Conservation (phyloP, 2,797 vertebrate genomes). For the Acestrorhynchus altus region DNA sequence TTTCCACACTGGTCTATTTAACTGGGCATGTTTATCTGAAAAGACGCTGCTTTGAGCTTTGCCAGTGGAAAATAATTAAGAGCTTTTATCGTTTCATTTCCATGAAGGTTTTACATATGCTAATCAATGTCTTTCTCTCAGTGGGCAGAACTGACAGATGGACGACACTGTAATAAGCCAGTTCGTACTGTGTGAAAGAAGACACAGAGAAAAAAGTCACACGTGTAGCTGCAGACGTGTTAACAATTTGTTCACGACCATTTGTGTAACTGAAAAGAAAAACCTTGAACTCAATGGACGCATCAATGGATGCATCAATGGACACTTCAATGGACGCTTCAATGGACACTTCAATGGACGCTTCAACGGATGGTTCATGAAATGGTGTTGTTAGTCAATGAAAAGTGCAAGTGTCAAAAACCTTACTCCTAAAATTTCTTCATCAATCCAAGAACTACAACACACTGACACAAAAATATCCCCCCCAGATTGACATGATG, state of each 20-base stretch:
- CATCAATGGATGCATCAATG: too few species aligned
- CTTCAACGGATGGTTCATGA: too few species aligned
- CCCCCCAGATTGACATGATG: too few species aligned
- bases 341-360: too few species aligned
- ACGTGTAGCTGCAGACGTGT: background rate
- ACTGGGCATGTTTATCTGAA: background rate
- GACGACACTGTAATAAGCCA: constrained; percentile 24
- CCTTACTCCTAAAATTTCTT: too few species aligned
- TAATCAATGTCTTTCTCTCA: background rate
- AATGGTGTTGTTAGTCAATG: too few species aligned
- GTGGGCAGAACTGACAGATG: constrained; percentile 22
- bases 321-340: too few species aligned
- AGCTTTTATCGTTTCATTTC: constrained; percentile 36
- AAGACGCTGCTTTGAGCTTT: constrained; percentile 3
- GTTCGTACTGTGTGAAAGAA: constrained; percentile 6
- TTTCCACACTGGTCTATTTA: constrained; percentile 26
- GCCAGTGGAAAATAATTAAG: constrained; percentile 29
- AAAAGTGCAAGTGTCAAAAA: too few species aligned
- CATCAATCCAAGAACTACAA: too few species aligned
- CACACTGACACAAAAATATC: too few species aligned
- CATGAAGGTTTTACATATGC: constrained; percentile 29
- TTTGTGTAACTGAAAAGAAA: too few species aligned
- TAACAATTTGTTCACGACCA: background rate
- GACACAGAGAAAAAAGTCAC: constrained; percentile 20
- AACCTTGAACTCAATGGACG: too few species aligned